A percentile compares a stretch with the other conserved stretches of the same genome.
Conservation (phyloP, 2,888 invertebrate species). For the Brachyptera putata region DNA sequence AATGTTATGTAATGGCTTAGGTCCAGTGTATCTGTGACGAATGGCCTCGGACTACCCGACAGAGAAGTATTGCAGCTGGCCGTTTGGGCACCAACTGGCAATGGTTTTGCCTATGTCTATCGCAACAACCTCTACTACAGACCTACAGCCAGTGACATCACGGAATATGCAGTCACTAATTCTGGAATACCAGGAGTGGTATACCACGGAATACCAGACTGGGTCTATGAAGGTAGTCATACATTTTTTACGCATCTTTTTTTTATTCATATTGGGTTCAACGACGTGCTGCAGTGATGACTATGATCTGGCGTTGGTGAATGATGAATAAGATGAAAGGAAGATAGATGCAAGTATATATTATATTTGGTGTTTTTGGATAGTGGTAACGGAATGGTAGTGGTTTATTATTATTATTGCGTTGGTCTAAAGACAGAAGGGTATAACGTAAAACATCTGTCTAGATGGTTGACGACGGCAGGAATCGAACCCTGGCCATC, state of each 20-base stretch:
- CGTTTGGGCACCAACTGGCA: conserved; percentile 73
- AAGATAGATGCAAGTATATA: too few relatives aligned
- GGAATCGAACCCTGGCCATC: too few relatives aligned
- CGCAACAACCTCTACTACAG: conserved; percentile 75
- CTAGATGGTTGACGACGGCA: too few relatives aligned
- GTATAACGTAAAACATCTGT: too few relatives aligned
- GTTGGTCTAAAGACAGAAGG: too few relatives aligned
- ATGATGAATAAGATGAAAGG: too few relatives aligned
- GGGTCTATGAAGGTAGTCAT: conserved; percentile 90
- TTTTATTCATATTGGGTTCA: too few relatives aligned
- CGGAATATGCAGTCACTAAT: conserved; percentile 50
- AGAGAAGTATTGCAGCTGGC: conserved; percentile 57
- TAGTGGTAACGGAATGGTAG: too few relatives aligned
- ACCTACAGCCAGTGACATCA: conserved; percentile 46
- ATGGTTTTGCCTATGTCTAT: conserved; percentile 65
- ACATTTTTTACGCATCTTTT: neutral
- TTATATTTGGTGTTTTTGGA: too few relatives aligned
- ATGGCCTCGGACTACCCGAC: conserved; percentile 19
- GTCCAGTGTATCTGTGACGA: conserved; percentile 9
- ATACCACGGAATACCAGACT: conserved; percentile 86
- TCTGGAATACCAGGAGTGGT: conserved; percentile 59
- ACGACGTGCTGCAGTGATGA: neutral
- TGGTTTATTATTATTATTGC: too few relatives aligned
- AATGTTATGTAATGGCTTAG: too few relatives aligned
- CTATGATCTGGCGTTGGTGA: too few relatives aligned